A percentile compares a stretch with the other conserved stretches of the same genome.
phyloP scores from a whole-genome alignment of 23 tunicate species.

The Halocynthia aurantium region DNA sequence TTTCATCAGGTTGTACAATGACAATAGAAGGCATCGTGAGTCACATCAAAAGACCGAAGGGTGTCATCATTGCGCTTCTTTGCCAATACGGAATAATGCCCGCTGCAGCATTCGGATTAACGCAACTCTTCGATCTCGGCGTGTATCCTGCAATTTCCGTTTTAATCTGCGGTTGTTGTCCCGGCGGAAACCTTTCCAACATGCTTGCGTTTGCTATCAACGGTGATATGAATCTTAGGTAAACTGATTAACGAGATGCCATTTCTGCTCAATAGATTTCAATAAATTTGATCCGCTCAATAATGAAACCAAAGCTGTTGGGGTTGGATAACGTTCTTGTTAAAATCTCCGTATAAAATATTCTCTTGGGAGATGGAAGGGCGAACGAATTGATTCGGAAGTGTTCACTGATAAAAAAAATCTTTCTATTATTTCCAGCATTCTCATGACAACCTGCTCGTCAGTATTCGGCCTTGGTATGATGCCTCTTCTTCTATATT shows the following conservation, averaged over 20 bases:
- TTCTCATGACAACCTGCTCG: constrained; percentile 92
- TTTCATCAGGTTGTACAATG: constrained; percentile 87
- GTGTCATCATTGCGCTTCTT: constrained; percentile 76
- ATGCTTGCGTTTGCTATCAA: constrained; percentile 82
- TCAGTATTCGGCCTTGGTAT: constrained; percentile 81
- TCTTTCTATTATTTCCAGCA: constrained; percentile 31
- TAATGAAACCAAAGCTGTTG: too few relatives aligned
- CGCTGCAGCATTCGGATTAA: constrained; percentile 63
- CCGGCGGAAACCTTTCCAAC: constrained; percentile 93
- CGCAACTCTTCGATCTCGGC: constrained; percentile 50
- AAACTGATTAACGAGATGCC: too few relatives aligned
- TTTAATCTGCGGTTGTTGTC: constrained; percentile 92
- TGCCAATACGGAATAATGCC: constrained; percentile 93
- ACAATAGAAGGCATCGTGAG: constrained; percentile 56
- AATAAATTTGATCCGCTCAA: too few relatives aligned
- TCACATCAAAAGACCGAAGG: constrained; percentile 81
- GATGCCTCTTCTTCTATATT: constrained; percentile 74
- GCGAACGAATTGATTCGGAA: too few relatives aligned
- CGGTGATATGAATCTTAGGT: constrained; percentile 96
- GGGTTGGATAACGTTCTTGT: too few relatives aligned
- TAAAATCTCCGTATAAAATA: too few relatives aligned
- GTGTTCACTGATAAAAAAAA: too few relatives aligned
- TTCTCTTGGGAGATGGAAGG: too few relatives aligned
- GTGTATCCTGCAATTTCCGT: constrained; percentile 82
- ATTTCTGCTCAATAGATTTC: too few relatives aligned